Evolutionary conservation across 2,113 vertebrate genomes (phyloP).

Genomic region (Otis tarda): DNA sequence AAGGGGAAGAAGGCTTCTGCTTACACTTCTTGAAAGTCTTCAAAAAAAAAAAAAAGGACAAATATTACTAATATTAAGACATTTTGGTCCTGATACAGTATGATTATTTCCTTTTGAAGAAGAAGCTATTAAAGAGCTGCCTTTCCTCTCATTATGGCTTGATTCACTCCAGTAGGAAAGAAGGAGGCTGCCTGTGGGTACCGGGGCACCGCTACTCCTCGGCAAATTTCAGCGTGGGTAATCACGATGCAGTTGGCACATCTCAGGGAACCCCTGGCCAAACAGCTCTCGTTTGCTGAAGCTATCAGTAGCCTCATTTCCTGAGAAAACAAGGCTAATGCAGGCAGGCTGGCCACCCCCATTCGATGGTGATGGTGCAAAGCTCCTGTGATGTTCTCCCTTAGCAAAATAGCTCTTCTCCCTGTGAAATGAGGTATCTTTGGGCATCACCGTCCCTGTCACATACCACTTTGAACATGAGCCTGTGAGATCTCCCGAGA

Average conservation of each 20-base stretch:
- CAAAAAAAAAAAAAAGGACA: not conserved
- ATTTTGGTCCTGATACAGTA: slow-evolving; percentile 37
- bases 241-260: rapidly evolving
- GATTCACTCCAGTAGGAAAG: not conserved
- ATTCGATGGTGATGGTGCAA: not conserved
- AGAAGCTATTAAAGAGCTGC: not conserved
- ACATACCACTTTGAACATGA: not conserved
- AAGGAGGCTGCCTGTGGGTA: not conserved
- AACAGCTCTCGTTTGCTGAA: not conserved
- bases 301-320: not conserved
- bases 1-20: not conserved
- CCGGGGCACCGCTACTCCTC: not conserved
- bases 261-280: not conserved
- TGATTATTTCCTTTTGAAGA: not conserved
- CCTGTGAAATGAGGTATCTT: not conserved
- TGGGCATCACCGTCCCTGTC: not conserved
- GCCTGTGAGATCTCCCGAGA: not conserved
- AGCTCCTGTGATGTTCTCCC: not conserved
- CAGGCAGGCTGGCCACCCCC: not conserved
- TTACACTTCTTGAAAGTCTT: not conserved
- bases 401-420: not conserved
- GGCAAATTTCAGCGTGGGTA: not conserved
- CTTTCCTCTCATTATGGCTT: slow-evolving; percentile 44
- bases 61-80: not conserved
- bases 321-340: not conserved